Conservation (phyloP, 2,797 vertebrate genomes). For the Falco novaeseelandiae region DNA sequence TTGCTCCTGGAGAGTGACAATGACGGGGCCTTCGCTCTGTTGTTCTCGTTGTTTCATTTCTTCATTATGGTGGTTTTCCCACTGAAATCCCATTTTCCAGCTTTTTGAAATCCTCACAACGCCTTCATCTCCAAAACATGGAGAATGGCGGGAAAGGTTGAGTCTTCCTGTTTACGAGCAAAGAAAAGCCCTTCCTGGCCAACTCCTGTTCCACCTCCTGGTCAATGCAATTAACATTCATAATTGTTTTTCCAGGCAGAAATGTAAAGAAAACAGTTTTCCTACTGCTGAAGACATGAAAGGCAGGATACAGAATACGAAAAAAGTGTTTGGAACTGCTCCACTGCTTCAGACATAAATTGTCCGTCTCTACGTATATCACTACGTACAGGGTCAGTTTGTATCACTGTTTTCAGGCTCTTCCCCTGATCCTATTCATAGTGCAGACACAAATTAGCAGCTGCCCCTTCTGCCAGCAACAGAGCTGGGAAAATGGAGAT, state of each 20-base stretch:
- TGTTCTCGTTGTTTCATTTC: not conserved
- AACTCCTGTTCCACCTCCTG: constrained; percentile 20
- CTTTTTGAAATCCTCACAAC: not conserved
- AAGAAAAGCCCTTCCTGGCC: constrained; percentile 33
- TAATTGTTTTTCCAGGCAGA: constrained; percentile 68
- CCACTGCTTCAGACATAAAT: not conserved
- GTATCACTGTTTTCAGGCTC: not conserved
- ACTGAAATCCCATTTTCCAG: not conserved
- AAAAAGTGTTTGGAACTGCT: constrained; percentile 26
- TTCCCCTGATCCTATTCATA: not conserved
- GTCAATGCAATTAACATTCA: constrained; percentile 12
- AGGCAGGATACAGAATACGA: constrained; percentile 28
- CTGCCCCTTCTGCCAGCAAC: not conserved
- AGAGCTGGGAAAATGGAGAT: not conserved
- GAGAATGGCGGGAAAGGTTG: constrained; percentile 46
- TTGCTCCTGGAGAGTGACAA: not conserved
- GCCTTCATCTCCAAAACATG: not conserved
- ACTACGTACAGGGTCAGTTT: not conserved
- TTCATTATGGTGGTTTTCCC: not conserved
- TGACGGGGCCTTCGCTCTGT: not conserved
- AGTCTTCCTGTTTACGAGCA: constrained; percentile 58
- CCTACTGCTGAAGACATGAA: constrained; percentile 11
- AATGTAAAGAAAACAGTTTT: constrained; percentile 43
- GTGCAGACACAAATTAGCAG: not conserved
- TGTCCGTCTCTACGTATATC: not conserved